These are phyloP conservation scores for Mus spretus DNA, from an alignment of 2,797 vertebrate species.

Conservation along the genomic window DNA sequence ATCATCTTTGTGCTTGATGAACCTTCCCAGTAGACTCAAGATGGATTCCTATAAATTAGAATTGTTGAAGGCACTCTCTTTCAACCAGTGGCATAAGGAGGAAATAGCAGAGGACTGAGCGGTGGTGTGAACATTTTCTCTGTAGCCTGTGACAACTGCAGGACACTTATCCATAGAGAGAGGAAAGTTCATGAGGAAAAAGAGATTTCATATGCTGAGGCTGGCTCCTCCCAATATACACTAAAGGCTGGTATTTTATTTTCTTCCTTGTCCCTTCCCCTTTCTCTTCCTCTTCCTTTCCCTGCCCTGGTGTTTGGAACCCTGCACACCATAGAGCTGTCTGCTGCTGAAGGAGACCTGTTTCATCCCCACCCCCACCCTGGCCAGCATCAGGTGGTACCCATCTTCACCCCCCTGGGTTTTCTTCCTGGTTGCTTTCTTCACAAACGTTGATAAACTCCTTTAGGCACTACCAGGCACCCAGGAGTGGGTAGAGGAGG, in stretches of 20 bases:
- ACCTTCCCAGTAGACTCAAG: neutral
- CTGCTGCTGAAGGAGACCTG: accelerated
- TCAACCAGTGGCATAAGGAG: neutral
- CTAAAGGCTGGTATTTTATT: neutral
- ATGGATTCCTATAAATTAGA: neutral
- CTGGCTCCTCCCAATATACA: neutral
- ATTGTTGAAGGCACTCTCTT: neutral
- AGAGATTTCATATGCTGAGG: neutral
- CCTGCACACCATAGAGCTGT: neutral
- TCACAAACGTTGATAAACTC: constrained; percentile 65
- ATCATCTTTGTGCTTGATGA: neutral
- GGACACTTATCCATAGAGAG: neutral
- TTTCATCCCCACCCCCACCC: neutral
- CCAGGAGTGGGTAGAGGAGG: constrained; percentile 73
- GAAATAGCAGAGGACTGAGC: neutral
- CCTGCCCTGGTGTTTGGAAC: neutral
- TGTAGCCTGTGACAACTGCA: neutral
- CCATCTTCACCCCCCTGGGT: neutral
- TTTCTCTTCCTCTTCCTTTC: neutral
- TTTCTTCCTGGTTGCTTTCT: constrained; percentile 59
- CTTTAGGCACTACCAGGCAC: constrained; percentile 62
- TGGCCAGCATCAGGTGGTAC: neutral
- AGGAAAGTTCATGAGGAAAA: neutral
- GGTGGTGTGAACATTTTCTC: neutral
- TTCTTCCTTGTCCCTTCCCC: neutral